Evolutionary conservation across 2,888 invertebrate species (phyloP).

Genomic region (Bombyx huttoni): DNA sequence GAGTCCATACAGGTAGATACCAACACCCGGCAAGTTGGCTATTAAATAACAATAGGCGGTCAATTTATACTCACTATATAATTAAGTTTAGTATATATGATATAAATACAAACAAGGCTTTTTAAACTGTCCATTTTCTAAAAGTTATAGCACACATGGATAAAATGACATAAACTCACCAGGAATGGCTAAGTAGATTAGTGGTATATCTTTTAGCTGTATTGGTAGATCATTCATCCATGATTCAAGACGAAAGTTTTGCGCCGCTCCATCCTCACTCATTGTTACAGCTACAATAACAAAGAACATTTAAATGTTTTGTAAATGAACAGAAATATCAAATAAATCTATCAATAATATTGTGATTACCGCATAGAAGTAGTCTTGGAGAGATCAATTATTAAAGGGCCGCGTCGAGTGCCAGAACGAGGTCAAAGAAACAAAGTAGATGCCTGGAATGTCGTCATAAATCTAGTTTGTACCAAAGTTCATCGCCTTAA

Average conservation of each 20-base stretch:
- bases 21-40: no score
- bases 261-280: slow-evolving; percentile 32
- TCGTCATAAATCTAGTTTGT: neutral
- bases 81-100: no score
- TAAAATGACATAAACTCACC: slow-evolving; percentile 56
- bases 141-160: neutral
- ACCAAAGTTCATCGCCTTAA: neutral
- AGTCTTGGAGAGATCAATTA: no score
- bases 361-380: no score
- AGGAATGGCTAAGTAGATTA: slow-evolving; percentile 83
- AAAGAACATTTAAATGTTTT: neutral
- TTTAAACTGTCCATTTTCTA: no score
- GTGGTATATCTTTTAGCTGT: slow-evolving; percentile 70
- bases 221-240: slow-evolving; percentile 81
- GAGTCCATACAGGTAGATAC: no score
- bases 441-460: neutral
- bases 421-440: neutral
- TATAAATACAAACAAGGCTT: no score
- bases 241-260: slow-evolving; percentile 61
- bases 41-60: no score
- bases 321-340: neutral
- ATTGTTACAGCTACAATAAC: slow-evolving; percentile 34
- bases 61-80: no score
- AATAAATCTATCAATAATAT: neutral
- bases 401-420: no score